Evolutionary conservation across 1,140 invertebrate species (phyloP).

Genomic region (Sminthurides bifidus): DNA sequence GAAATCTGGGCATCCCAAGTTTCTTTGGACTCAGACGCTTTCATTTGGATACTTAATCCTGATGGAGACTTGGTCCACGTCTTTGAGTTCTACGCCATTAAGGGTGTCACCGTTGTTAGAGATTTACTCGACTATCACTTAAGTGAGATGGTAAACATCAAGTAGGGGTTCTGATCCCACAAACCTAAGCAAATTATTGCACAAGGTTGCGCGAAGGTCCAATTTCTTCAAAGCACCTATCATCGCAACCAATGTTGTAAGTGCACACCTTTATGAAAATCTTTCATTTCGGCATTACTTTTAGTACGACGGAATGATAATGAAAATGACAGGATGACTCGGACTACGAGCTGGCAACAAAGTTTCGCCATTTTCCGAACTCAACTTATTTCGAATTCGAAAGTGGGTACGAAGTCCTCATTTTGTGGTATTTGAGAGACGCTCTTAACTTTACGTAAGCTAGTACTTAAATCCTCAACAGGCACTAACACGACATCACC

Average conservation of each 20-base stretch:
- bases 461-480: not conserved
- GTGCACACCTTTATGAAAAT: not conserved
- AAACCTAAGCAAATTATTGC: too few species aligned
- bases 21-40: too few species aligned
- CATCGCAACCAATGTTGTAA: not conserved
- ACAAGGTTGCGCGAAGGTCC: too few species aligned
- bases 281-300: not conserved
- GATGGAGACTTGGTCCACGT: too few species aligned
- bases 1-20: too few species aligned
- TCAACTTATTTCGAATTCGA: constrained; percentile 2
- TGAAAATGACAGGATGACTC: not conserved
- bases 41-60: too few species aligned
- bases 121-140: too few species aligned
- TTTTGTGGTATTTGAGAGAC: constrained; percentile 14
- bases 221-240: too few species aligned
- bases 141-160: too few species aligned
- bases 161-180: too few species aligned
- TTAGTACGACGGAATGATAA: not conserved
- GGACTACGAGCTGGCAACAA: not conserved
- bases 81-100: too few species aligned
- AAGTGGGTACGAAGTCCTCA: constrained; percentile 18
- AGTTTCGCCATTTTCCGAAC: not conserved
- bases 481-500: not conserved
- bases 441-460: constrained; percentile 23
- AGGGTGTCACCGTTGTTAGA: too few species aligned